Evolutionary conservation across 2,888 invertebrate genomes (phyloP), one percentile per base, ranked within the genome.

Genomic region (Odontocerum albicorne): DNA sequence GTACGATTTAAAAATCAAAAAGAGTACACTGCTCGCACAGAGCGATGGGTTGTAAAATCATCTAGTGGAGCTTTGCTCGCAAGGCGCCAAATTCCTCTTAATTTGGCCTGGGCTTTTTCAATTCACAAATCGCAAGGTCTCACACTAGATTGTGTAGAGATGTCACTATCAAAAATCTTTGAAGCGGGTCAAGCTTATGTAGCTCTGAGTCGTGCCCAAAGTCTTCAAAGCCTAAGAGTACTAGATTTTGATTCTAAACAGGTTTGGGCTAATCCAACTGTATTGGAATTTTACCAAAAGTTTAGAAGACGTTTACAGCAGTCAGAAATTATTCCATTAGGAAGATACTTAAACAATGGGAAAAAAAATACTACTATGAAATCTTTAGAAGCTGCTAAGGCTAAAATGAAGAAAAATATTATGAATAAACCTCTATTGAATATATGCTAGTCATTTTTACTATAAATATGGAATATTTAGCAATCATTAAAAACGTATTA

Each of bases 101-200:
- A 92, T 67, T 75, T 97, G 13, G 96, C 96, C 12, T 97, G 96
- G 96, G 96, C 96, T 1, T 96, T 97, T 72, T 96, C 96, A 1
- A 96, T 97, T 65, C 97, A 97, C 70, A 97, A 97, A 73, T 94
- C 94, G 52, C 90, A 96, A 80, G 96, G 96, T 1, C 79, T 96
- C 65, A 96, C 96, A 0, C 75, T 96, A 62, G 96, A 96, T 68
- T 95, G 95, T 75, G 95, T 96, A 0, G 96, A 96, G 75, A 94
- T 96, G 87, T 92, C 93, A 4, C 72, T 96, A 44, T 83, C 87
- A 0, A 85, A 90, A 66, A 95, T 96, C 31, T 97, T 97, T 74
- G 96, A 96, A 75, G 89, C 92, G 27, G 97, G 97, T 0, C 96
- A 97, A 73, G 93, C 96, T 0, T 97, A 97, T 73, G 96, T 97